A percentile compares a stretch with the other conserved stretches of the same genome.
Conservation (phyloP, 2,113 vertebrate species). For the Sinocyclocheilus maitianheensis region DNA sequence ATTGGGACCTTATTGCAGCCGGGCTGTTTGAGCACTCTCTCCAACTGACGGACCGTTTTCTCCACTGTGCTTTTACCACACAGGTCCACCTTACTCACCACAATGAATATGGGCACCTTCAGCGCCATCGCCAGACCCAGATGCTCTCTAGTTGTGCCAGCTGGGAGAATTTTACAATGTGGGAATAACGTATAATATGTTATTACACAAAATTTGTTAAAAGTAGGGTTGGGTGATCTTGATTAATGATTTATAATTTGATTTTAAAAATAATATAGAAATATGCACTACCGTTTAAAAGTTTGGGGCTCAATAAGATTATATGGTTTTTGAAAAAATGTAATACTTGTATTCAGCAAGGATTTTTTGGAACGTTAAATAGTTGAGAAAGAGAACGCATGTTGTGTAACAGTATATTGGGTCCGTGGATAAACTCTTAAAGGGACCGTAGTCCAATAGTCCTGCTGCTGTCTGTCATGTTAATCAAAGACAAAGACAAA, state of each 20-base stretch:
- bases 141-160: conserved; percentile 92
- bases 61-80: conserved; percentile 87
- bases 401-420: no score
- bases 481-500: no score
- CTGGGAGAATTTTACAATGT: conserved; percentile 66
- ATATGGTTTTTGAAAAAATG: no score
- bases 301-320: no score
- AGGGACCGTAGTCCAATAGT: no score
- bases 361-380: no score
- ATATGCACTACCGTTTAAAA: not conserved
- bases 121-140: conserved; percentile 94
- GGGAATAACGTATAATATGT: not conserved
- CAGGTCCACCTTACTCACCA: conserved; percentile 94
- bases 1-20: conserved; percentile 95
- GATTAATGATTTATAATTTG: not conserved
- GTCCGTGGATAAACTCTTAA: no score
- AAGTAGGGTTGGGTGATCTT: not conserved
- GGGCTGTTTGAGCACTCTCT: conserved; percentile 91
- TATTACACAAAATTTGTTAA: not conserved
- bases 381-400: no score
- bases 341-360: no score
- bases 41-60: conserved; percentile 90
- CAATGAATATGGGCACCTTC: conserved; percentile 96
- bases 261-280: not conserved
- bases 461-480: no score